Evolutionary conservation across 2,888 invertebrate genomes (phyloP).

Genomic region (Coenonympha glycerion): DNA sequence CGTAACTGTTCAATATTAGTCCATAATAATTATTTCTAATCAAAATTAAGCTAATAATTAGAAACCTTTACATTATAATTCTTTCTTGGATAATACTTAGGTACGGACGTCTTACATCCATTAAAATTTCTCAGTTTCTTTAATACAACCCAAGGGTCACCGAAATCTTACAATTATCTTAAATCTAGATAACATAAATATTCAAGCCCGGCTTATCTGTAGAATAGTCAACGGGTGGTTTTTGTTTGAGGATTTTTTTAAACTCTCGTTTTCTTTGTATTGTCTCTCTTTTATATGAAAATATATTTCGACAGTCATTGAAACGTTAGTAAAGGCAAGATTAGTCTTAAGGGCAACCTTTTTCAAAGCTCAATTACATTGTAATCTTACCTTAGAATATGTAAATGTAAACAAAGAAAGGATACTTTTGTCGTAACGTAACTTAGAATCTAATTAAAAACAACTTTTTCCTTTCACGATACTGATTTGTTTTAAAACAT

Average conservation of each 20-base stretch:
- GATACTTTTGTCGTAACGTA: too few species aligned
- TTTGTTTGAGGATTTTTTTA: neutral
- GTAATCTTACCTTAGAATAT: too few species aligned
- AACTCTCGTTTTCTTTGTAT: neutral
- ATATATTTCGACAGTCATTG: neutral
- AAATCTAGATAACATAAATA: neutral
- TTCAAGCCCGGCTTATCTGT: neutral
- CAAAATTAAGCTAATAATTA: too few species aligned
- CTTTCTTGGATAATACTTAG: neutral
- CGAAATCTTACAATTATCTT: neutral
- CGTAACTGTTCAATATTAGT: too few species aligned
- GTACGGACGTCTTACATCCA: neutral
- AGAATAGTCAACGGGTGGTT: neutral
- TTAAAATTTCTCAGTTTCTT: slow-evolving; percentile 1
- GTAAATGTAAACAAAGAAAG: too few species aligned
- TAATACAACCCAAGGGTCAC: slow-evolving; percentile 1
- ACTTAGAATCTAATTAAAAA: too few species aligned
- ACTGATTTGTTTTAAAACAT: too few species aligned
- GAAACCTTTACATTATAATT: neutral
- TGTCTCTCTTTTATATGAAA: neutral
- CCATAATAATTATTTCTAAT: too few species aligned
- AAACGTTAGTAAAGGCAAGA: too few species aligned
- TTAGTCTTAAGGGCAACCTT: too few species aligned
- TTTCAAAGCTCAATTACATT: neutral
- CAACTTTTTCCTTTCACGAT: too few species aligned